A percentile compares a stretch with the other conserved stretches of the same genome.
These are phyloP conservation scores for Misgurnus anguillicaudatus DNA, from an alignment of 2,113 vertebrate species.

Conservation along the genomic window DNA sequence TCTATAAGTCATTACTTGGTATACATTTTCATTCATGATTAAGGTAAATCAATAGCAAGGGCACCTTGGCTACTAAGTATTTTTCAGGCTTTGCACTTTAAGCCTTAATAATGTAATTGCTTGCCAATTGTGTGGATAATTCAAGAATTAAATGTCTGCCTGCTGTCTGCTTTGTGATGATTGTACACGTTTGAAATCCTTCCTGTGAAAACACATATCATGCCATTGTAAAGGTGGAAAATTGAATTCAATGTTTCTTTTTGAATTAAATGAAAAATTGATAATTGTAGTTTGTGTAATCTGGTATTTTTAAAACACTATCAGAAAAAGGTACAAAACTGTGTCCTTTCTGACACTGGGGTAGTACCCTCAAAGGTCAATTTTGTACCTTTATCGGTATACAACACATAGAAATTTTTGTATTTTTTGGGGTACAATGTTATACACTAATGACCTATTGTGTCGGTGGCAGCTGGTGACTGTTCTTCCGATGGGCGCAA, in stretches of 20 bases:
- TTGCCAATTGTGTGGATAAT: slow-evolving; percentile 3
- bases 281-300: too few species aligned
- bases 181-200: neutral
- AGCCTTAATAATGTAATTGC: slow-evolving; percentile 14
- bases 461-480: too few species aligned
- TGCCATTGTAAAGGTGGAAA: neutral
- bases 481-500: too few species aligned
- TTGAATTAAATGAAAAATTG: neutral
- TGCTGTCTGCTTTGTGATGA: neutral
- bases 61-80: slow-evolving; percentile 6
- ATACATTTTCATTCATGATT: slow-evolving; percentile 6
- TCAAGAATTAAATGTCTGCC: slow-evolving; percentile 22
- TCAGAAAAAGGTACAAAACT: too few species aligned
- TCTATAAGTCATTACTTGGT: neutral
- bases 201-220: neutral
- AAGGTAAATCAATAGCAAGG: neutral
- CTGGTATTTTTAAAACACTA: too few species aligned
- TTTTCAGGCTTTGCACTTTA: neutral
- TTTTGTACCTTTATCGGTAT: too few species aligned
- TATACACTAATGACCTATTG: too few species aligned
- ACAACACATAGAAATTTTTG: too few species aligned
- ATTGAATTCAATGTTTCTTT: neutral
- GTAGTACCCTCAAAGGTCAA: too few species aligned
- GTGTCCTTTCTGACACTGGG: too few species aligned
- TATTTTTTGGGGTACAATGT: too few species aligned